Conservation (phyloP, 2,797 vertebrate genomes). For the Carapus acus region DNA sequence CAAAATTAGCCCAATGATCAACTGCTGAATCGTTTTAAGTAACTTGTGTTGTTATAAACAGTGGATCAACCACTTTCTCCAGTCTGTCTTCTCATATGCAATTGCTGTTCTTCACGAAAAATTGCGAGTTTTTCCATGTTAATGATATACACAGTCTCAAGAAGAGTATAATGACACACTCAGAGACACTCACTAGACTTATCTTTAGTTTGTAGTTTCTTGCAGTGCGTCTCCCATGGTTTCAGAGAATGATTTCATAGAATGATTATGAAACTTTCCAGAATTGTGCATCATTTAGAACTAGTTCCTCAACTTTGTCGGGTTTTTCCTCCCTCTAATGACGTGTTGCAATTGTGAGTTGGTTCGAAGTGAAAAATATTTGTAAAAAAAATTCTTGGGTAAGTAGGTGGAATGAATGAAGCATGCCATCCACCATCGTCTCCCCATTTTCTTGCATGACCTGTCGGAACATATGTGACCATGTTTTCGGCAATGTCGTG, state of each 20-base stretch:
- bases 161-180: slow-evolving; percentile 10
- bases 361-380: slow-evolving; percentile 45
- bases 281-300: slow-evolving; percentile 44
- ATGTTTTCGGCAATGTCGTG: neutral
- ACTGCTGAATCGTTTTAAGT: neutral
- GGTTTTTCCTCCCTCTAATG: slow-evolving; percentile 13
- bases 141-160: slow-evolving; percentile 16
- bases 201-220: slow-evolving; percentile 14
- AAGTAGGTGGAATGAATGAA: slow-evolving; percentile 36
- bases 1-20: slow-evolving; percentile 6
- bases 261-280: slow-evolving; percentile 23
- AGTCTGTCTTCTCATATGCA: slow-evolving; percentile 1
- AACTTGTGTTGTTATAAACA: neutral
- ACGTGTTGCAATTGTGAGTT: slow-evolving; percentile 26
- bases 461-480: neutral
- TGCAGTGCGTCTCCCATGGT: slow-evolving; percentile 17
- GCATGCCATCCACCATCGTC: slow-evolving; percentile 33
- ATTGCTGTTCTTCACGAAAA: slow-evolving; percentile 4
- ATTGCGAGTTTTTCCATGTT: slow-evolving; percentile 16
- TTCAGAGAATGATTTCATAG: slow-evolving; percentile 35
- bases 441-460: neutral
- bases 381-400: slow-evolving; percentile 42
- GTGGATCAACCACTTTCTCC: slow-evolving; percentile 2
- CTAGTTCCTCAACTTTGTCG: slow-evolving; percentile 35
- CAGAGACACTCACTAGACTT: slow-evolving; percentile 4